Evolutionary conservation across 2,888 invertebrate genomes (phyloP).

Genomic region (Andrena praecox): DNA sequence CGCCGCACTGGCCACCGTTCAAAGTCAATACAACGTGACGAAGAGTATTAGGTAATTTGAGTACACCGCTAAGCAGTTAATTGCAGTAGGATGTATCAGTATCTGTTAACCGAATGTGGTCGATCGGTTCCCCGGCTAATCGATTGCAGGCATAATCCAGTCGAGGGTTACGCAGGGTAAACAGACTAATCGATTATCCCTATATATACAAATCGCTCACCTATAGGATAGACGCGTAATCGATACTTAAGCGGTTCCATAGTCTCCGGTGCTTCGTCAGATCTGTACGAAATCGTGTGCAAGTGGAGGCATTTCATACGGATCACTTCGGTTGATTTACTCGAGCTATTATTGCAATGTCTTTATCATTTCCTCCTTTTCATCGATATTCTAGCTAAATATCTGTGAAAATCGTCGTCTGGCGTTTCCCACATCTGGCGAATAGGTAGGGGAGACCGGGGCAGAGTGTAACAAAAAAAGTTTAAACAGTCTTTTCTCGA

Average conservation of each 20-base stretch:
- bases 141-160: conserved; percentile 73
- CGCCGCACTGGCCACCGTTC: conserved; percentile 43
- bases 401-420: too few relatives aligned
- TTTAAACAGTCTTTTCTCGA: too few relatives aligned
- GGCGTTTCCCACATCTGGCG: neutral
- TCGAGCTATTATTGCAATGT: neutral
- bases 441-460: too few relatives aligned
- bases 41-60: conserved; percentile 72
- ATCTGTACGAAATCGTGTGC: neutral
- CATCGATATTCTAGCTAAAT: too few relatives aligned
- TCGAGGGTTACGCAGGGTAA: conserved; percentile 69
- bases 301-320: neutral
- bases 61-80: conserved; percentile 72
- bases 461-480: too few relatives aligned
- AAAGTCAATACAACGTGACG: conserved; percentile 67
- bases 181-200: conserved; percentile 73
- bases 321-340: neutral
- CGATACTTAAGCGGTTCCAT: conserved; percentile 61
- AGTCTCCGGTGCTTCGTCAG: conserved; percentile 24
- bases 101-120: conserved; percentile 73
- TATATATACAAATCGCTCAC: conserved; percentile 70
- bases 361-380: neutral
- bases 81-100: conserved; percentile 71
- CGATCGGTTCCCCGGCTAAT: conserved; percentile 71
- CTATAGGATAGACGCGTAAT: conserved; percentile 59